phyloP scores from a whole-genome alignment of 2,888 invertebrate species.

The Patella pellucida region DNA sequence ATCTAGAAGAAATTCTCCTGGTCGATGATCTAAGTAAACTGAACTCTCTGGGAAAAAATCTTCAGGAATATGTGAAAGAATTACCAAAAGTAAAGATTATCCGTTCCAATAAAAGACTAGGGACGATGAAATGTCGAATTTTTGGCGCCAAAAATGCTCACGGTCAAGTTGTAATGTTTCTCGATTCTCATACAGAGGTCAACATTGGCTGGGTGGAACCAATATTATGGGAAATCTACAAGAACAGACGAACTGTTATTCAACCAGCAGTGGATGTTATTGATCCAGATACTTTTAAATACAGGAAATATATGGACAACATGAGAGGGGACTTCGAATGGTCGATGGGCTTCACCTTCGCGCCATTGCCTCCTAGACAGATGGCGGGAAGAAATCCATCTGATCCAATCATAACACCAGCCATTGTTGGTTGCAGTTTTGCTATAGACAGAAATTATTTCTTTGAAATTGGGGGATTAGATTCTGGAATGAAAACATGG shows the following conservation, averaged over 20 bases:
- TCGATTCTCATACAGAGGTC: constrained; percentile 28
- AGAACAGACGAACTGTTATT: constrained; percentile 20
- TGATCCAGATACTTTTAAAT: constrained; percentile 24
- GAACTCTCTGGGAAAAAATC: constrained; percentile 10
- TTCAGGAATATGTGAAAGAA: constrained; percentile 19
- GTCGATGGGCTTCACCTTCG: constrained; percentile 25
- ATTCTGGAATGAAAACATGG: constrained; percentile 28
- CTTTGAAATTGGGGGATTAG: constrained; percentile 23
- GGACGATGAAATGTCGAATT: constrained; percentile 25
- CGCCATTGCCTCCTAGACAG: constrained; percentile 19
- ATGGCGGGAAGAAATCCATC: constrained; percentile 13
- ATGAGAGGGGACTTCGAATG: constrained; percentile 28
- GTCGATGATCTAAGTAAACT: constrained; percentile 27
- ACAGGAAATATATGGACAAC: constrained; percentile 26
- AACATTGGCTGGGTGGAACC: constrained; percentile 29
- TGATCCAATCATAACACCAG: constrained; percentile 22
- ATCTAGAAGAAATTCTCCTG: constrained; percentile 24
- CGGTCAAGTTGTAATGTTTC: constrained; percentile 24
- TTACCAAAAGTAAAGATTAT: constrained; percentile 18
- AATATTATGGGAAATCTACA: constrained; percentile 23
- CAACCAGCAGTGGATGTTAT: constrained; percentile 27
- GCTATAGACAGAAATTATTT: constrained; percentile 23
- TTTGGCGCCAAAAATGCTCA: constrained; percentile 20
- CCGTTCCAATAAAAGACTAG: constrained; percentile 18
- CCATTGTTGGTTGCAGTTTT: constrained; percentile 24